Evolutionary conservation across 2,888 invertebrate genomes (phyloP), one percentile per base, ranked within the genome.

Genomic region (Lycophotia porphyrea): DNA sequence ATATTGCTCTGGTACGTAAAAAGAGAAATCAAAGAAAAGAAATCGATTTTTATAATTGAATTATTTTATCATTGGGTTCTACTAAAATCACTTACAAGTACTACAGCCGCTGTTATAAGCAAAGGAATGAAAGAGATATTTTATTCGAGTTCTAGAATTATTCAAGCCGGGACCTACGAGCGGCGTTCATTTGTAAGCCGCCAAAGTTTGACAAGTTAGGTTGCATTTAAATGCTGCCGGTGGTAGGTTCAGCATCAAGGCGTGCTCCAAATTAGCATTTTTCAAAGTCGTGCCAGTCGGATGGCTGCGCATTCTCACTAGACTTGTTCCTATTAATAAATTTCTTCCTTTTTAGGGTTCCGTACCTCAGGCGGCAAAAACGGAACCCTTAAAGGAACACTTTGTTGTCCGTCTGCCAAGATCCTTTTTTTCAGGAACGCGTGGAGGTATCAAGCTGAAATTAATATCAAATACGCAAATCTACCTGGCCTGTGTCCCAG

Each of bases 201-300:
- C 90, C 89, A 93, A 94, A 93, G 91, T 94, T 94, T 93, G 92
- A 92, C 93, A 94, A 94, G 93, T 93, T 91, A 89, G 92, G 92
- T 91, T 94, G 93, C 93, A 94, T 95, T 95, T 94, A 93, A 94
- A 94, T 94, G 91, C 87, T 91, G 76, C 87, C 88, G 87, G 89
- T 84, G 85, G 88, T 88, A 88, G 88, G 83, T 84, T 88, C 88
- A 86, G 77, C 85, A 82, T 76, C 87, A 83, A 87, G 86, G 81
- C 90, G 87, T 89, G 88, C 88, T 89, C 82, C 74, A 88, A 91
- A 93, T 94, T 94, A 93, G 90, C 93, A 94, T 94, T 94, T 94
- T 94, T 92, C 91, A 91, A 90, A 89, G 91, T 92, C 90, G 91
- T 92, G 91, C 92, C 90, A 92, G 88, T 88, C 82, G 86, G 81